These are phyloP conservation scores for Gerosis bhagava DNA, from an alignment of 2,888 invertebrate species.

Conservation along the genomic window DNA sequence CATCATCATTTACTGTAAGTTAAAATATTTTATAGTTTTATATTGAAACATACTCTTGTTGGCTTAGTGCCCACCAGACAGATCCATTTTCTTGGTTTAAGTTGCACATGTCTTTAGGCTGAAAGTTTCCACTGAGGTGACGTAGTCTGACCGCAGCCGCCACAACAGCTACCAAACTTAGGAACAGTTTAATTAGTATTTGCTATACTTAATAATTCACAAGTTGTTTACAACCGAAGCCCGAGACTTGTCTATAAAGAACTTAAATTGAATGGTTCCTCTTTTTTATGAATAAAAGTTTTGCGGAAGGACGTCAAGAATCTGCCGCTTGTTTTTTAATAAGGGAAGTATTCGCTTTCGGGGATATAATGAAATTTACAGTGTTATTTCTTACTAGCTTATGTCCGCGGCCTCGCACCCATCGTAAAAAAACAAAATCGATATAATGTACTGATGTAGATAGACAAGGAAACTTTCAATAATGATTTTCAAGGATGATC, in stretches of 20 bases:
- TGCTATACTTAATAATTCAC: conserved; percentile 46
- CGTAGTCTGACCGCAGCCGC: conserved; percentile 45
- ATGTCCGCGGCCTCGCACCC: too few species aligned
- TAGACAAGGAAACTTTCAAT: too few species aligned
- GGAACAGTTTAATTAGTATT: conserved; percentile 65
- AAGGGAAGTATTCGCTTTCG: conserved; percentile 12
- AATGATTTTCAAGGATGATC: too few species aligned
- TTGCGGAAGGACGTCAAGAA: conserved; percentile 41
- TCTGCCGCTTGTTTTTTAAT: conserved; percentile 40
- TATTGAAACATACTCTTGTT: background rate
- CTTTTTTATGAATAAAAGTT: conserved; percentile 38
- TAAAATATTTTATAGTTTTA: background rate
- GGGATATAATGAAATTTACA: background rate
- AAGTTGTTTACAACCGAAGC: conserved; percentile 38
- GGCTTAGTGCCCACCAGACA: conserved; percentile 4
- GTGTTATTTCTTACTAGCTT: too few species aligned
- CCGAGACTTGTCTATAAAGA: conserved; percentile 31
- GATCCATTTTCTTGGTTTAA: conserved; percentile 47
- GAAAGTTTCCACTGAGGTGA: conserved; percentile 54
- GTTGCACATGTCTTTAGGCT: conserved; percentile 44
- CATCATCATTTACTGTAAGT: background rate
- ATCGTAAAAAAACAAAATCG: too few species aligned
- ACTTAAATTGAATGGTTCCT: conserved; percentile 33
- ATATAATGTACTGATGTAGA: too few species aligned
- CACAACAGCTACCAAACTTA: conserved; percentile 54